Evolutionary conservation across 2,113 vertebrate genomes (phyloP), one percentile per base, ranked within the genome.

Genomic region (Poeciliopsis occidentalis): DNA sequence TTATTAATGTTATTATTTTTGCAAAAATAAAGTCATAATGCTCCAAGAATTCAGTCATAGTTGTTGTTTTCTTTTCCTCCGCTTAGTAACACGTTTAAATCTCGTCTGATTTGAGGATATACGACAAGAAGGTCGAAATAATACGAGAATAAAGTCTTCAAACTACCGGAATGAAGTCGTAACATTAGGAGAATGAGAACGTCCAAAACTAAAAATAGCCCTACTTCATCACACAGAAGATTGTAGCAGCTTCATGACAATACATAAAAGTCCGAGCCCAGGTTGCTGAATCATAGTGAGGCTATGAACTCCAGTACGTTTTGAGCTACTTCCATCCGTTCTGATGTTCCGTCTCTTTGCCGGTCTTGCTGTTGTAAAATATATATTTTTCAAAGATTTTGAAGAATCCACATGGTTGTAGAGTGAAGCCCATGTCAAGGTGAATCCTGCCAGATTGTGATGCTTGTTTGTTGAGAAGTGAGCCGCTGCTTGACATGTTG

Each of bases 401-500:
- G 29, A n/a, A 29, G 44, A 73, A 64, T 26, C 31, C 41, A 34
- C 62, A 71, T 41, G 0, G 12, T 75, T 69, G 1, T 12, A 70
- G 54, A 71, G 70, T 66, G 3, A 29, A 75, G 6, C 22, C 47
- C 51, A 32, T 81, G 60, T 89, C 73, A 81, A 90, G 76, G 87
- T 86, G 69, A 79, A 70, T 73, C 63, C 54, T 67, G 24, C 51
- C 54, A 75, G 34, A 64, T 82, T 54, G 79, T 27, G 78, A 77
- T 74, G 75, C 66, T 87, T 87, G 84, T 85, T 85, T 87, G 82
- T 78, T 64, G 41, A 75, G 79, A 67, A 72, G 65, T 75, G 69
- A 77, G 85, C 72, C 69, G 82, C 71, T 68, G 66, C 84, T 71
- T 79, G 83, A 87, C 87, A 85, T 81, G 85, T 84, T 76, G 81